Evolutionary conservation across 1,140 invertebrate species (phyloP).

Genomic region (Zaprionus tsacasi): DNA sequence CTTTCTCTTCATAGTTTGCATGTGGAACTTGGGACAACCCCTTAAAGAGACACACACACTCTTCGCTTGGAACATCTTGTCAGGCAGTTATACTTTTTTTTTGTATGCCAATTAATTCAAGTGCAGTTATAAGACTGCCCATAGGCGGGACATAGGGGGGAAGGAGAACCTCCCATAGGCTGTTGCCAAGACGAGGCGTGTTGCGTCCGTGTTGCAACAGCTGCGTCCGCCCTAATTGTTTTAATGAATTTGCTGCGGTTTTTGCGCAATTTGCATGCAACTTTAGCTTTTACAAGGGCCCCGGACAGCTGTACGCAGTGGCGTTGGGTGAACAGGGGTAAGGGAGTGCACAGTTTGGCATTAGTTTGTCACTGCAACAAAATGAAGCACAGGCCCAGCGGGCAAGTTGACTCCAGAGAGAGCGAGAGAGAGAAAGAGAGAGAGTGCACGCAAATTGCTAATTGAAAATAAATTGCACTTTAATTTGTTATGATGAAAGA

Average conservation of each 20-base stretch:
- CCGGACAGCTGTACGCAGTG: slow-evolving; percentile 40
- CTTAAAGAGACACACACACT: slow-evolving; percentile 18
- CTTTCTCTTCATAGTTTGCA: slow-evolving; percentile 14
- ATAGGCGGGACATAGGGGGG: neutral
- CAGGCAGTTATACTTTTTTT: slow-evolving; percentile 22
- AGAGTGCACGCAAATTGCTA: slow-evolving; percentile 72
- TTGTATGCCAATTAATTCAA: slow-evolving; percentile 47
- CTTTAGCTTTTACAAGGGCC: slow-evolving; percentile 62
- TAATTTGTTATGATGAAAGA: slow-evolving; percentile 70
- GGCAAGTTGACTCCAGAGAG: slow-evolving; percentile 26
- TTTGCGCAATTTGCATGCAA: slow-evolving; percentile 78
- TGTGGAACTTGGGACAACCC: slow-evolving; percentile 16
- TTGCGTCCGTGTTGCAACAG: slow-evolving; percentile 50
- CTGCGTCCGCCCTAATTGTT: slow-evolving; percentile 73
- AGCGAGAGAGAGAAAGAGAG: no score
- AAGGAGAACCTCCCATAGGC: slow-evolving; percentile 13
- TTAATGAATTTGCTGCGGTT: slow-evolving; percentile 82
- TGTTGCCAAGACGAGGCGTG: slow-evolving; percentile 45
- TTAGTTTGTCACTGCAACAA: slow-evolving; percentile 60
- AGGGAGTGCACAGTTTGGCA: slow-evolving; percentile 12
- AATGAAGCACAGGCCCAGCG: slow-evolving; percentile 34
- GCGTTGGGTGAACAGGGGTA: neutral
- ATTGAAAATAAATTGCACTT: slow-evolving; percentile 82
- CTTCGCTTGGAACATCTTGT: slow-evolving; percentile 16
- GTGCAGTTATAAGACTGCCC: slow-evolving; percentile 40